Evolutionary conservation across 2,113 vertebrate species (phyloP).

Genomic region (Hirundichthys speculiger): DNA sequence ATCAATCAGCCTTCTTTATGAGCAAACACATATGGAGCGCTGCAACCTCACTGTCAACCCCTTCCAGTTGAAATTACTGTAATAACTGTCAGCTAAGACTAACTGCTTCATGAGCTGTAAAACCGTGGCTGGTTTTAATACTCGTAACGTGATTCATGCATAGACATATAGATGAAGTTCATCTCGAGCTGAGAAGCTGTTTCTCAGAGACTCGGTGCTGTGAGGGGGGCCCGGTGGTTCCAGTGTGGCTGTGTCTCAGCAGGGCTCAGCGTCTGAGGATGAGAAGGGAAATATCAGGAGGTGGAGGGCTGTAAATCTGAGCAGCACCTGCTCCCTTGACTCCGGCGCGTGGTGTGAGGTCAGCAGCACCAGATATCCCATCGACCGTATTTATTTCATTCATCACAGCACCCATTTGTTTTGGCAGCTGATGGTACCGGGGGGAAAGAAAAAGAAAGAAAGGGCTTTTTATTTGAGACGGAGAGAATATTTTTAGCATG

Average conservation of each 20-base stretch:
- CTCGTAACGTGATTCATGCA: constrained; percentile 45
- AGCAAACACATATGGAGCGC: constrained; percentile 25
- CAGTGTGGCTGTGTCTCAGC: constrained; percentile 38
- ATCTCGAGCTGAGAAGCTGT: constrained; percentile 25
- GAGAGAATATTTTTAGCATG: constrained; percentile 57
- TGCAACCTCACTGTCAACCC: constrained; percentile 10
- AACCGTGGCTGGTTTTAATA: constrained; percentile 58
- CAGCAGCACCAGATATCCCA: constrained; percentile 72
- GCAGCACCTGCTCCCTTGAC: constrained; percentile 77
- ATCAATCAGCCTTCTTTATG: constrained; percentile 50
- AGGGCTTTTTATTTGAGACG: constrained; percentile 53
- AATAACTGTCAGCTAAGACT: constrained; percentile 51
- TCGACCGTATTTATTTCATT: constrained; percentile 80
- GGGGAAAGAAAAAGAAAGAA: constrained; percentile 41
- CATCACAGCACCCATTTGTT: constrained; percentile 77
- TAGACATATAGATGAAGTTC: constrained; percentile 36
- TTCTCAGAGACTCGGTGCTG: constrained; percentile 22
- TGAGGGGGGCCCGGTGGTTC: constrained; percentile 15
- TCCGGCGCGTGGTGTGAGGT: constrained; percentile 74
- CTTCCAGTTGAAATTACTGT: constrained; percentile 36
- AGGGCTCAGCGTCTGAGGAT: constrained; percentile 43
- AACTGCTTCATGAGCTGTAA: constrained; percentile 54
- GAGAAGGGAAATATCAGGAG: constrained; percentile 33
- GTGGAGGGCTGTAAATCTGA: constrained; percentile 69
- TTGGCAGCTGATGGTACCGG: constrained; percentile 76